phyloP scores from a whole-genome alignment of 2,888 invertebrate genomes.

The Hyles lineata region DNA sequence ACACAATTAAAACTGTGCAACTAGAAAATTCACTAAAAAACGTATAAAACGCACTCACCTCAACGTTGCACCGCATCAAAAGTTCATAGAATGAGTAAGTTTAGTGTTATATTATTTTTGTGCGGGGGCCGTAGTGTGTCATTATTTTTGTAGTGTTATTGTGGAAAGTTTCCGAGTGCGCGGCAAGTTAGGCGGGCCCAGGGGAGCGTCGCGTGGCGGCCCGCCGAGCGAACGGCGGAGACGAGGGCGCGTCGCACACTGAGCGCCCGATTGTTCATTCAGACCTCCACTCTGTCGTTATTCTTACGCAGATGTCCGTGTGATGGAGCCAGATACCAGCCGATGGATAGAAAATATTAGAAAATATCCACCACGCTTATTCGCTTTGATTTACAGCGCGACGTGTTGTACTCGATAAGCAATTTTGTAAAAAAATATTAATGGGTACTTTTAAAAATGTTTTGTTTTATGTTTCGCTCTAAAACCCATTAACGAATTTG shows the following conservation, averaged over 20 bases:
- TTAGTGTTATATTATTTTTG: conserved; percentile 26
- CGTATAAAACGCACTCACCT: conserved; percentile 15
- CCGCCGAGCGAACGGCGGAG: conserved; percentile 61
- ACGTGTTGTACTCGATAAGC: neutral
- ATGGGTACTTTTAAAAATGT: too few species aligned
- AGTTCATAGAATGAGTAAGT: conserved; percentile 25
- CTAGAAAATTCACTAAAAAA: conserved; percentile 4
- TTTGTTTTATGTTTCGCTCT: neutral
- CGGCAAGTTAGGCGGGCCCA: conserved; percentile 61
- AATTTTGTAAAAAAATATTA: neutral
- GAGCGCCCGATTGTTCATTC: conserved; percentile 76
- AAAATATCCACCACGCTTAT: neutral
- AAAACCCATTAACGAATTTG: neutral
- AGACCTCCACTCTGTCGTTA: conserved; percentile 72
- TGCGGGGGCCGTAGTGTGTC: conserved; percentile 13
- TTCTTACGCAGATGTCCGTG: conserved; percentile 81
- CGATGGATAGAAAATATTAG: conserved; percentile 39
- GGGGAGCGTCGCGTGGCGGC: conserved; percentile 50
- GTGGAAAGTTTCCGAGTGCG: conserved; percentile 55
- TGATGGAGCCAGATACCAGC: conserved; percentile 66
- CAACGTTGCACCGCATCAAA: conserved; percentile 22
- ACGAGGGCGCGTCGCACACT: conserved; percentile 75
- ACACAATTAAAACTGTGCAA: conserved; percentile 28
- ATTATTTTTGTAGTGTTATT: conserved; percentile 24
- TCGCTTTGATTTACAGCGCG: conserved; percentile 9